Percentiles rank a stretch among this genome's conserved stretches.
phyloP scores from a whole-genome alignment of 2,888 invertebrate genomes.

The Tanypteryx hageni region DNA sequence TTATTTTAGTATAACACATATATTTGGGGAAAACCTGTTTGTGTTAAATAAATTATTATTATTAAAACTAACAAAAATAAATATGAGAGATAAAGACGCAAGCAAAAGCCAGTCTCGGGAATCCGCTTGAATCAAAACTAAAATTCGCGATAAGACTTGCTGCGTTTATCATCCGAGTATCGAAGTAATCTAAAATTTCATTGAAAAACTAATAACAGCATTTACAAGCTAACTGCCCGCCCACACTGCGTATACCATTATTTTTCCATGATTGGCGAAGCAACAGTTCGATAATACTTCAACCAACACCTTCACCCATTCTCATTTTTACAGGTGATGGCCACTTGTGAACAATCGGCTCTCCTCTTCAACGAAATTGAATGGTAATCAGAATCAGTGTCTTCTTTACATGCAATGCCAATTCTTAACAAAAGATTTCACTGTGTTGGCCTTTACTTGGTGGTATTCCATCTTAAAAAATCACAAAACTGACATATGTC shows the following conservation, averaged over 20 bases:
- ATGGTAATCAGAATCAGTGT: too few relatives aligned
- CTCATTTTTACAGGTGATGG: neutral
- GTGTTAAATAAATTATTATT: too few relatives aligned
- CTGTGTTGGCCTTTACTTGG: too few relatives aligned
- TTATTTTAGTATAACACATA: neutral
- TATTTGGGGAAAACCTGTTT: neutral
- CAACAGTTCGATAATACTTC: slow-evolving; percentile 17
- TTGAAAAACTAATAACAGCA: too few relatives aligned
- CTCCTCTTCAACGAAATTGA: neutral
- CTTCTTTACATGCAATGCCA: too few relatives aligned
- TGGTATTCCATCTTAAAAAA: too few relatives aligned
- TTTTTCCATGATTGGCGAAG: neutral
- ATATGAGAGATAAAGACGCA: neutral
- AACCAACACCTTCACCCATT: neutral
- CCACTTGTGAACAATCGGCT: neutral
- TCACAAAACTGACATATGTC: too few relatives aligned
- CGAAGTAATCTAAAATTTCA: too few relatives aligned
- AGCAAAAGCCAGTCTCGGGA: neutral
- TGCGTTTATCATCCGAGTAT: too few relatives aligned
- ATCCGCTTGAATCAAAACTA: neutral
- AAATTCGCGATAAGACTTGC: neutral
- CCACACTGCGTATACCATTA: neutral
- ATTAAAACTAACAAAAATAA: too few relatives aligned
- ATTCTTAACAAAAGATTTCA: too few relatives aligned
- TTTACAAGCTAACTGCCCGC: neutral